Base-by-base conservation (phyloP, 2,797 vertebrate genomes). In the Nasua narica region DNA sequence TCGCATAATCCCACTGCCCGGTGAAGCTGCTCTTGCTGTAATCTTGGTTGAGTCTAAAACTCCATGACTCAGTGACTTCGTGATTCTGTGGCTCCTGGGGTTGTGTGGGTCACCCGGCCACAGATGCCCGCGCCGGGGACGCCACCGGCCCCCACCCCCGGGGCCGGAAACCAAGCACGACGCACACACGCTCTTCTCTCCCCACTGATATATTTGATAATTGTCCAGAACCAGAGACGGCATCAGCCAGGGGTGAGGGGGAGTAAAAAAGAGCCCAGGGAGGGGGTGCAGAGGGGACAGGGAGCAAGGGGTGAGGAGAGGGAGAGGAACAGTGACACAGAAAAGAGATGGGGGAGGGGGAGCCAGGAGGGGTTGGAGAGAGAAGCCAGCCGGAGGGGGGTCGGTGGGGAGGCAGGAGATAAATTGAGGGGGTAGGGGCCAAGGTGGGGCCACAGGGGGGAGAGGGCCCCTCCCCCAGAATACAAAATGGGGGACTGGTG, bases 201-300 rank as follows among this genome's bases (percentile, higher is more conserved):
- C 96, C 96, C 96, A 86, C 72, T 88, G 97, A 98, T 98, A 96
- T 98, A 98, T 98, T 98, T 98, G 92, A 97, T 97, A 95, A 94
- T 95, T 96, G 97, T 97, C 96, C 95, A 97, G 98, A 98, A 97
- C 94, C 95, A 89, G 94, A 96, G 94, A 87, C 29, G 96, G 97
- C 94, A 58, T 94, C 86, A 92, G 93, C 86, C 60, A 2, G 29
- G 87, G 67, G 4, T 27, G n/a, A 72, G 32, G 69, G 82, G 96
- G 91, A 95, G 95, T 97, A 97, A 97, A 97, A 98, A 97, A 98
- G 94, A 97, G 83, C 86, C 92, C 94, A 88, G 25, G 29, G 46
- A 48, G 72, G 46, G 43, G 72, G 43, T 5, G 16, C 43, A 43
- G 46, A 32, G 72, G 46, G 72, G 29, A 29, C 2, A 0, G 46